Evolutionary conservation across 64 coral and sea anemone species (phyloP).

Genomic region (Actinia tenebrosa): DNA sequence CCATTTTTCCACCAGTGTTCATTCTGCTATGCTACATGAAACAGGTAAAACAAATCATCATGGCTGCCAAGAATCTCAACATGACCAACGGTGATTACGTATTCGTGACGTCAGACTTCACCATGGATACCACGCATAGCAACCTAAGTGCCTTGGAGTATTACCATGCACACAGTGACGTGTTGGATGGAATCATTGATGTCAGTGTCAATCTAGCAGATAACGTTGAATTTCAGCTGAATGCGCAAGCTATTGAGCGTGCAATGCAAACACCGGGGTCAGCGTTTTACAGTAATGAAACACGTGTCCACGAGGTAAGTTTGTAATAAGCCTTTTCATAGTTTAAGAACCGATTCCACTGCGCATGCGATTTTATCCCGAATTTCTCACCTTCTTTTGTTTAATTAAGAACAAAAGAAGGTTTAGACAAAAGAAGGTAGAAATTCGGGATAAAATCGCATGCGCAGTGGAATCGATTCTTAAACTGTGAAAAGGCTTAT

Average conservation of each 20-base stretch:
- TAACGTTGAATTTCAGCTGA: neutral
- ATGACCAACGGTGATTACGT: slow-evolving; percentile 14
- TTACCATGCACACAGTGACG: neutral
- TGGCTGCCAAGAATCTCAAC: neutral
- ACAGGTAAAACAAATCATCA: neutral
- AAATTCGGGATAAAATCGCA: too few species aligned
- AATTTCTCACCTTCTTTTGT: too few species aligned
- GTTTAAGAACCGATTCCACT: too few species aligned
- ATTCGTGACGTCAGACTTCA: slow-evolving; percentile 1
- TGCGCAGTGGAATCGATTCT: too few species aligned
- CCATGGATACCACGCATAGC: neutral
- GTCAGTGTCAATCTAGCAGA: neutral
- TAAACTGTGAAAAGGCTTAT: too few species aligned
- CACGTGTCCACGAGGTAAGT: neutral
- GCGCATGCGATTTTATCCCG: too few species aligned
- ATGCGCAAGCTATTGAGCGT: neutral
- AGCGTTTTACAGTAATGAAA: neutral
- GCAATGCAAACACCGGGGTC: neutral
- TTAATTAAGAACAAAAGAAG: too few species aligned
- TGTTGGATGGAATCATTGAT: slow-evolving; percentile 15
- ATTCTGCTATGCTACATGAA: neutral
- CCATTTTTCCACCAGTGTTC: neutral
- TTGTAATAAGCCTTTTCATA: neutral
- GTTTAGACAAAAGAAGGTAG: too few species aligned
- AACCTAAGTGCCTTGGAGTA: neutral